These are phyloP conservation scores for Pachyuromys duprasi DNA, from an alignment of 2,797 vertebrate genomes.

Conservation along the genomic window DNA sequence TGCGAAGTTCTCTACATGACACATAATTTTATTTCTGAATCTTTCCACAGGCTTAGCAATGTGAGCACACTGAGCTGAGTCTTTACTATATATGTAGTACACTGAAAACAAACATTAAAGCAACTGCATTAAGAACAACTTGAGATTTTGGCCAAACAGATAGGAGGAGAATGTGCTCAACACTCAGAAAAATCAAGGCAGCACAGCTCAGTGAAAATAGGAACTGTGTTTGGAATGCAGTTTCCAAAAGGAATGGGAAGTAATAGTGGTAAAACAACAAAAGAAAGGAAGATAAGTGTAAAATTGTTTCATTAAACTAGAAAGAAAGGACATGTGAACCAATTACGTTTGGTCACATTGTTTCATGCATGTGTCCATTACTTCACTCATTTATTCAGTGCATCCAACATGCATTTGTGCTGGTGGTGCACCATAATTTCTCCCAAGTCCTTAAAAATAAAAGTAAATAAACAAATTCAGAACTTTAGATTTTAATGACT, in stretches of 20 bases:
- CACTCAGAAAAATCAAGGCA: conserved; percentile 1
- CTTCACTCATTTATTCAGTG: neutral
- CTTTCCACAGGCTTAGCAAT: neutral
- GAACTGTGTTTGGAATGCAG: neutral
- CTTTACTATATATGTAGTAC: neutral
- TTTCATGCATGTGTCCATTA: neutral
- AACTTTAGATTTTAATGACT: neutral
- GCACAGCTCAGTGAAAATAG: neutral
- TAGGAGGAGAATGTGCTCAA: neutral
- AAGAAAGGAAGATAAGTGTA: neutral
- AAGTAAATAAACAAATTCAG: neutral
- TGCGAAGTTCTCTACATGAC: neutral
- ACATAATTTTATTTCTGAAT: neutral
- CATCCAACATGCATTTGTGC: neutral
- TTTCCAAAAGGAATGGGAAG: neutral
- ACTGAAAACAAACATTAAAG: neutral
- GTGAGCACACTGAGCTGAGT: neutral
- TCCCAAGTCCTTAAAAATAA: neutral
- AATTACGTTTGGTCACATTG: neutral
- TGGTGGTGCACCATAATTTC: neutral
- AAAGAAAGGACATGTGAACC: neutral
- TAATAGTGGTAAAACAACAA: neutral
- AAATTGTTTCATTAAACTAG: neutral
- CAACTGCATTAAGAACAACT: neutral
- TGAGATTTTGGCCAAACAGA: neutral